These are phyloP conservation scores for Myripristis jacobus DNA, from an alignment of 2,797 vertebrate species.

Conservation along the genomic window DNA sequence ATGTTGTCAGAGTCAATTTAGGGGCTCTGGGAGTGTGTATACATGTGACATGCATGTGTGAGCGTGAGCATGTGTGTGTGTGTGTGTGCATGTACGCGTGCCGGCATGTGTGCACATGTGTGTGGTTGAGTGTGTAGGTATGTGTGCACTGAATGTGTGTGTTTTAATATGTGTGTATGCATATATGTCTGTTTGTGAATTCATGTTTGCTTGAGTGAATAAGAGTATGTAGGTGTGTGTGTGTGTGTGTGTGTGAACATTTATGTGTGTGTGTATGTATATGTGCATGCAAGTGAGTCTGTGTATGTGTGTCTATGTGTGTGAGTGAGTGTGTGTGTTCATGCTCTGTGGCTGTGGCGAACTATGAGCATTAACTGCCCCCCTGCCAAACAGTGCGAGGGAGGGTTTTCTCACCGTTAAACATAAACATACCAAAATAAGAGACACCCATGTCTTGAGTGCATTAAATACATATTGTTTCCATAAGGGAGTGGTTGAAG, in stretches of 20 bases:
- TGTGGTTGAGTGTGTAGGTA: neutral
- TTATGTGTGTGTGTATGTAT: neutral
- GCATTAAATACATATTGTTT: slow-evolving; percentile 48
- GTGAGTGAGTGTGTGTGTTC: neutral
- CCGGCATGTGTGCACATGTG: neutral
- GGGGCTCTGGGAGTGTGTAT: slow-evolving; percentile 32
- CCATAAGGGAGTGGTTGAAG: slow-evolving; percentile 39
- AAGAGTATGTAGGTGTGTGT: neutral
- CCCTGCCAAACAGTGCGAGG: slow-evolving; percentile 44
- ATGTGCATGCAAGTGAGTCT: neutral
- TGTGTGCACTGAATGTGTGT: neutral
- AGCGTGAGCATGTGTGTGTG: slow-evolving; percentile 2
- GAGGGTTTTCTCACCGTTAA: slow-evolving; percentile 29
- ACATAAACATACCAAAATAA: slow-evolving; percentile 54
- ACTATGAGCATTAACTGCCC: slow-evolving; percentile 26
- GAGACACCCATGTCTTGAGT: slow-evolving; percentile 32
- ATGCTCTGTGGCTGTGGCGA: neutral
- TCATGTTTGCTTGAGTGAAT: neutral
- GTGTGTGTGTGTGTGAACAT: neutral
- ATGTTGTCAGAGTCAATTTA: slow-evolving; percentile 53
- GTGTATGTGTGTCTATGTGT: neutral
- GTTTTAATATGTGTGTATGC: neutral
- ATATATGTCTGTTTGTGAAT: neutral
- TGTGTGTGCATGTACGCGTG: neutral
- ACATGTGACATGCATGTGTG: slow-evolving; percentile 35